Base-by-base conservation (phyloP, 2,888 invertebrate genomes). In the Lochmaea crataegi region DNA sequence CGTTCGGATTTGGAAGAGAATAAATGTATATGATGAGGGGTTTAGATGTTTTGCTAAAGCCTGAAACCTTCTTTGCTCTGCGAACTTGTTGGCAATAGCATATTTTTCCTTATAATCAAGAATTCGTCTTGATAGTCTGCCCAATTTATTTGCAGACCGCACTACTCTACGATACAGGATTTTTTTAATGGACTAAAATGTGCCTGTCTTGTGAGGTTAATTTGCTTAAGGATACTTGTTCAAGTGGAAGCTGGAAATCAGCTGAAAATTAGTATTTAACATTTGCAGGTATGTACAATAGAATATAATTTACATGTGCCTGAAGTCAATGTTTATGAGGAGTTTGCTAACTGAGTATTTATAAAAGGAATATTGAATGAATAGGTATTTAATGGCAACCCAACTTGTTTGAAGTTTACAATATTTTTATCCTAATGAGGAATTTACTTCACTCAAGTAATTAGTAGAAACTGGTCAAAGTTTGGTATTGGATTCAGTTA, bases 91-190 rank as follows among this genome's bases (percentile, higher is more conserved):
- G 48, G n/a, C 12, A 48, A 48, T 48, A 1, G 5, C 48, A 48
- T n/a, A 48, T 48, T 48, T 48, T 48, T 48, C n/a, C 48, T 48
- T 48, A n/a, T 48, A 48, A n/a, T 48, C n/a, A 48, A 48, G 48
- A n/a, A 48, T 48, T 48, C 48, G 48, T 48, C n/a, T 48, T n/a
- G 48, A n/a, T 48, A n/a, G 48, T 48, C 48, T 48, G 48, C n/a
- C 5, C 48, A 48, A 48, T 48, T 48, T 48, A 48, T 48, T 48
- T 48, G 48, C 48, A n/a, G n/a, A 48, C 48, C 12, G 42, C 12
- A 42, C 42, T 42, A 42, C 42, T 42, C 12, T 42, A 42, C 42
- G 42, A 42, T 42, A 42, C 42, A 42, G 42, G 42, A 42, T 42
- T 42, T 42, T 42, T 42, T 42, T 42, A 42, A 12, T 42, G 42